Evolutionary conservation across 2,113 vertebrate genomes (phyloP), one percentile per base, ranked within the genome.

Genomic region (Trochalopteron elliotii): DNA sequence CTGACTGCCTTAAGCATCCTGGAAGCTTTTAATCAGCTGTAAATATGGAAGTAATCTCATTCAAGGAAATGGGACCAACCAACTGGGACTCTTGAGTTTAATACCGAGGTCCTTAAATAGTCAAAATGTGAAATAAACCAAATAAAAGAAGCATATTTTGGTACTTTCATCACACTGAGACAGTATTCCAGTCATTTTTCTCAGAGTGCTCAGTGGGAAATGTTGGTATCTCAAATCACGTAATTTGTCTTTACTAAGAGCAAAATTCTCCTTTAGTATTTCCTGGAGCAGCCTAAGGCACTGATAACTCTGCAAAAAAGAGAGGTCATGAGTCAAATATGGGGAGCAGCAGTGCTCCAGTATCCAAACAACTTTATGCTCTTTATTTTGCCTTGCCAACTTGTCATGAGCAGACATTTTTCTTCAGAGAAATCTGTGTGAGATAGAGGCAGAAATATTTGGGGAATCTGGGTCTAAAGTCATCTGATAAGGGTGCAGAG

Each of bases 171-270:
- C 93, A 86, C 71, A 92, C 5, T 33, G 52, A 81, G 71, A 75
- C 39, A 39, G 28, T 97, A 94, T 96, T 93, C 90, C 93, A 94
- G 76, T 89, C 83, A 94, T 97, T 96, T 95, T 97, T 95, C 92
- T 94, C 93, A 94, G 85, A 83, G 68, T 84, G 56, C 49, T 92
- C 93, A 90, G 76, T 95, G 90, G 85, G 94, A 96, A 94, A 93
- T 35, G 31, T 3, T 83, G 64, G 40, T 78, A 64, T 89, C 91
- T 82, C 53, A 55, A 95, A 94, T 94, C 86, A 85, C 83, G 83
- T 80, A 31, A 87, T 91, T 69, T 90, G 67, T 90, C 94, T 94
- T 74, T 76, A 57, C 23, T 89, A 50, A 91, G 35, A 77, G 47
- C 61, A 89, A 93, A 93, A 92, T 79, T 94, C 49, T 76, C 55